phyloP scores from a whole-genome alignment of 2,888 invertebrate genomes.

The Euzophera pinguis region DNA sequence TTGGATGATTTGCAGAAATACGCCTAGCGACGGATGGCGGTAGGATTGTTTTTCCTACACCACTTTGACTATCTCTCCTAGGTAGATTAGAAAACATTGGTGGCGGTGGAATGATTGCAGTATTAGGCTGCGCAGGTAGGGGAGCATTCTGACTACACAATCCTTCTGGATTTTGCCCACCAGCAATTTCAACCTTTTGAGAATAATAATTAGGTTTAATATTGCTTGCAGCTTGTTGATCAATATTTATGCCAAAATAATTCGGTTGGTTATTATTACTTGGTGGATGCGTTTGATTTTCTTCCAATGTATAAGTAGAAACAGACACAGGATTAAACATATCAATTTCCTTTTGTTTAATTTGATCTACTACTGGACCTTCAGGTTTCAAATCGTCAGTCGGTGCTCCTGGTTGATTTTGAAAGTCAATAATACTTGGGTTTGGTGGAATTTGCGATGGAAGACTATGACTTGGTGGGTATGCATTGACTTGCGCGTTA shows the following conservation, averaged over 20 bases:
- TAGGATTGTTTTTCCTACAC: constrained; percentile 48
- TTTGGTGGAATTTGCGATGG: constrained; percentile 30
- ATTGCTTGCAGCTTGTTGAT: constrained; percentile 10
- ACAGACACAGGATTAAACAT: constrained; percentile 25
- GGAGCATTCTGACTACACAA: not conserved
- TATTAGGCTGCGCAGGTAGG: constrained; percentile 15
- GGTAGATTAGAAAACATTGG: constrained; percentile 60
- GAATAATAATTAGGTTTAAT: constrained; percentile 20
- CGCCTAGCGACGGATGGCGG: constrained; percentile 69
- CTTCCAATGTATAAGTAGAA: constrained; percentile 10
- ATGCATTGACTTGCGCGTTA: constrained; percentile 25
- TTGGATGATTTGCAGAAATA: constrained; percentile 53
- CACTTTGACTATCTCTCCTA: constrained; percentile 33
- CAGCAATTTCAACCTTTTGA: constrained; percentile 2
- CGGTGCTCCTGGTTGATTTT: not conserved
- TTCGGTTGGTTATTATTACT: not conserved
- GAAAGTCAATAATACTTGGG: not conserved
- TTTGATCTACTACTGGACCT: constrained; percentile 17
- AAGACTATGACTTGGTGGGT: constrained; percentile 20
- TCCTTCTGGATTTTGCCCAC: constrained; percentile 12
- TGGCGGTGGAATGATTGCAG: constrained; percentile 60
- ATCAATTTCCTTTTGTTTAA: constrained; percentile 22
- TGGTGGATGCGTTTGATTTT: not conserved
- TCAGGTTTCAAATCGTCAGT: constrained; percentile 11
- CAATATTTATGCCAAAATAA: not conserved